These are phyloP conservation scores for Hylaeus volcanicus DNA, from an alignment of 1,140 invertebrate species.

Conservation along the genomic window DNA sequence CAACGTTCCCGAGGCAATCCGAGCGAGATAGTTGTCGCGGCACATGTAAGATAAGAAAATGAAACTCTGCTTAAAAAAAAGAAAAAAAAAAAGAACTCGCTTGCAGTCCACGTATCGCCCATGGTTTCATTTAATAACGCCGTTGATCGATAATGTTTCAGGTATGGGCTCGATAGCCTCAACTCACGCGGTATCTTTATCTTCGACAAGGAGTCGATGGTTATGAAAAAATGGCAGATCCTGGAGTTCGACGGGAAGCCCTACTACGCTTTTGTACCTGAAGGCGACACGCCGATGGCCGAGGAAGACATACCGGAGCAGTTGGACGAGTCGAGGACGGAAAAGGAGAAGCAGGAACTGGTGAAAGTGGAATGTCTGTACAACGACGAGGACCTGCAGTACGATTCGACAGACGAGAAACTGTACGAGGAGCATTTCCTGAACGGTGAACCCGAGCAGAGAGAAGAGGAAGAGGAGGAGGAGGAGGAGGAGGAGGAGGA, in stretches of 20 bases:
- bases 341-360: neutral
- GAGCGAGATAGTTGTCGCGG: neutral
- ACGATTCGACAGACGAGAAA: slow-evolving; percentile 53
- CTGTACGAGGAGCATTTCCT: slow-evolving; percentile 79
- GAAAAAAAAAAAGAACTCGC: neutral
- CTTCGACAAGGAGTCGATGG: slow-evolving; percentile 75
- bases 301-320: slow-evolving; percentile 69
- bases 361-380: slow-evolving; percentile 41
- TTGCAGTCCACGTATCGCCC: neutral
- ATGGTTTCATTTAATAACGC: slow-evolving; percentile 28
- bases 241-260: slow-evolving; percentile 78
- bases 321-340: slow-evolving; percentile 41
- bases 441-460: slow-evolving; percentile 60
- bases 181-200: slow-evolving; percentile 74
- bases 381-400: slow-evolving; percentile 29
- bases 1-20: neutral
- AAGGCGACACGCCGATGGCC: slow-evolving; percentile 69
- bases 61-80: neutral
- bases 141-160: slow-evolving; percentile 71
- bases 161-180: slow-evolving; percentile 62
- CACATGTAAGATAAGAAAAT: neutral
- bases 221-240: slow-evolving; percentile 80
- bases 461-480: neutral
- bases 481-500: neutral
- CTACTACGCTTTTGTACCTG: slow-evolving; percentile 78